These are phyloP conservation scores for Trematocara zebra DNA, from an alignment of 2,113 vertebrate genomes.

Conservation along the genomic window DNA sequence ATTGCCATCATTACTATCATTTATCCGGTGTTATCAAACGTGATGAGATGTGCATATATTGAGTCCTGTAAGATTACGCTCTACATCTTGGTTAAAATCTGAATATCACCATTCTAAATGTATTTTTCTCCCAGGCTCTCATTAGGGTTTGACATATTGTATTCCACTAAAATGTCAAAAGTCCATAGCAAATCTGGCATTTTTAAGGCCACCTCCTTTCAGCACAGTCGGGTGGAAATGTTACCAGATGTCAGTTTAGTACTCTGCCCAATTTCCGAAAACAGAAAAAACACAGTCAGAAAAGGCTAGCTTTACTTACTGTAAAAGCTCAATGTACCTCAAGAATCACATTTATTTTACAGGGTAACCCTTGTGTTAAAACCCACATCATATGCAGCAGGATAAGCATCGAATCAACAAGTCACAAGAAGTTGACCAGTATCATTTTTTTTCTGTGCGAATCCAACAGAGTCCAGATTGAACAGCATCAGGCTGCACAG, in stretches of 20 bases:
- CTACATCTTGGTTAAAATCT: background rate
- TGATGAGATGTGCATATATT: background rate
- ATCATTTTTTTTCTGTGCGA: background rate
- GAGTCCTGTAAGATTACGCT: background rate
- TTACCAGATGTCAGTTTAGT: background rate
- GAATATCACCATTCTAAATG: background rate
- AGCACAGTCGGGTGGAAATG: background rate
- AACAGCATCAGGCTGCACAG: background rate
- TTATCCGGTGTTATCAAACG: background rate
- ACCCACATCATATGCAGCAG: background rate
- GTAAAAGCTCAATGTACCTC: background rate
- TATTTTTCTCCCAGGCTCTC: background rate
- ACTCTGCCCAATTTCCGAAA: background rate
- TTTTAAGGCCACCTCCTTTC: background rate
- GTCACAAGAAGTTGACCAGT: conserved; percentile 18
- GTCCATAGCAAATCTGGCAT: background rate
- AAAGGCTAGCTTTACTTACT: background rate
- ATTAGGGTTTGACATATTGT: background rate
- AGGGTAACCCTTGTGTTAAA: background rate
- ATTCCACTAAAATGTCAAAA: conserved; percentile 4
- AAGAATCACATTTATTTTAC: background rate
- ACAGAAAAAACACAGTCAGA: background rate
- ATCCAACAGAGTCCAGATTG: background rate
- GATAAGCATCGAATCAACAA: conserved; percentile 30
- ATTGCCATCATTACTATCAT: background rate